Conservation (phyloP, 2,888 invertebrate species). For the Agonopterix subpropinquella region DNA sequence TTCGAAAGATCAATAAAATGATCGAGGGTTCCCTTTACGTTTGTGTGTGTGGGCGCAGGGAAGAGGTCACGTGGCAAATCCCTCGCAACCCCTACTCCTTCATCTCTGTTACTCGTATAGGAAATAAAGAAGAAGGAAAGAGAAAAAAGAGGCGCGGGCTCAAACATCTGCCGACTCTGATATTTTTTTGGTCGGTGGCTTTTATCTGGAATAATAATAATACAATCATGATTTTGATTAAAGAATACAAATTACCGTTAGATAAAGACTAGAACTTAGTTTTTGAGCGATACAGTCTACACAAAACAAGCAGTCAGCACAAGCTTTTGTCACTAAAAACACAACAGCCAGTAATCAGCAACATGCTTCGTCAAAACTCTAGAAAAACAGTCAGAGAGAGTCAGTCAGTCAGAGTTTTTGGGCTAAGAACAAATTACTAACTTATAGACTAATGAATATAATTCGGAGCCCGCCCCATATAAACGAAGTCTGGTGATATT, state of each 20-base stretch:
- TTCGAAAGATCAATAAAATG: conserved; percentile 55
- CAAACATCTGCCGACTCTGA: conserved; percentile 66
- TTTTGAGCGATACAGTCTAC: no score
- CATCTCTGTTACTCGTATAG: conserved; percentile 28
- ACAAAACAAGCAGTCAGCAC: no score
- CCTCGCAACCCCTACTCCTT: conserved; percentile 58
- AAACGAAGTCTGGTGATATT: no score
- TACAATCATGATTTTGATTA: conserved; percentile 17
- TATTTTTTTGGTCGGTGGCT: conserved; percentile 54
- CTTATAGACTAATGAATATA: no score
- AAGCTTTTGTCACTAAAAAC: no score
- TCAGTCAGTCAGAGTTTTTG: no score
- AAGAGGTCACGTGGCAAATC: conserved; percentile 59
- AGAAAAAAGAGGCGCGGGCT: conserved; percentile 38
- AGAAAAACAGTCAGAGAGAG: no score
- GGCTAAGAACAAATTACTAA: no score
- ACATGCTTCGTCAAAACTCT: no score
- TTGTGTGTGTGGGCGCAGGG: conserved; percentile 38
- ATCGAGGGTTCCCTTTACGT: conserved; percentile 42
- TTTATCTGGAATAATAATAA: conserved; percentile 46
- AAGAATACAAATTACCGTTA: neutral
- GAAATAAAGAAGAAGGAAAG: conserved; percentile 17
- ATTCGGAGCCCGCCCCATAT: no score
- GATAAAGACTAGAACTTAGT: no score
- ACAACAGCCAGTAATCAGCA: no score